Evolutionary conservation across 2,797 vertebrate genomes (phyloP).

Genomic region (Chelon labrosus): DNA sequence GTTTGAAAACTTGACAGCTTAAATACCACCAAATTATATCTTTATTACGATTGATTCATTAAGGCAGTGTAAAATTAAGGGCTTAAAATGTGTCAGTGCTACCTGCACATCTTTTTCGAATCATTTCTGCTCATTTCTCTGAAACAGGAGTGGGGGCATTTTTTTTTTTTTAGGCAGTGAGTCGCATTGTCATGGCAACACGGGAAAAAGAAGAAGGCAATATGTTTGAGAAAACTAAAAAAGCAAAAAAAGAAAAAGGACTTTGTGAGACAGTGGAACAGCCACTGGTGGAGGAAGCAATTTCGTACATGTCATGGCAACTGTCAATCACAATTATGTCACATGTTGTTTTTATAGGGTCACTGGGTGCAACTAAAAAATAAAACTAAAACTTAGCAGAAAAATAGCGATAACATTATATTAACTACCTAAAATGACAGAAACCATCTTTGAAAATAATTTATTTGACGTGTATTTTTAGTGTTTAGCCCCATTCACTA

Average conservation of each 20-base stretch:
- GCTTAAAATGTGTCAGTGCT: not conserved
- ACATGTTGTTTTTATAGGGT: no score
- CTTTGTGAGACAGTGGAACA: slow-evolving; percentile 60
- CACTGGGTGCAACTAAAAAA: no score
- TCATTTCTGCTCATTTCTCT: slow-evolving; percentile 22
- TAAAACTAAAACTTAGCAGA: no score
- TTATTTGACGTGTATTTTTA: no score
- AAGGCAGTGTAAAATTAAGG: slow-evolving; percentile 12
- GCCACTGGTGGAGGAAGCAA: slow-evolving; percentile 43
- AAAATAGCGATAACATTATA: no score
- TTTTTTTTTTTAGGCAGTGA: slow-evolving; percentile 37
- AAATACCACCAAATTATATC: slow-evolving; percentile 37
- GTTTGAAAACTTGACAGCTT: slow-evolving; percentile 40
- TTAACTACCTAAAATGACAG: no score
- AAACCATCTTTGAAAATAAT: no score
- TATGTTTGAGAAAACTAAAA: slow-evolving; percentile 24
- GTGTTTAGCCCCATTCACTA: no score
- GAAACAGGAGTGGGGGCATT: slow-evolving; percentile 49
- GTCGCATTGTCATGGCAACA: slow-evolving; percentile 75
- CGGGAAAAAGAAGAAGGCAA: slow-evolving; percentile 31
- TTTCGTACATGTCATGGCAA: no score
- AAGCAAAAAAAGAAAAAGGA: slow-evolving; percentile 28
- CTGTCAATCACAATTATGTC: no score
- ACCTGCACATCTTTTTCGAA: slow-evolving; percentile 36
- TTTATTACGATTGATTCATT: slow-evolving; percentile 26